Base-by-base conservation (phyloP, 2,797 vertebrate species). In the Sparus aurata region DNA sequence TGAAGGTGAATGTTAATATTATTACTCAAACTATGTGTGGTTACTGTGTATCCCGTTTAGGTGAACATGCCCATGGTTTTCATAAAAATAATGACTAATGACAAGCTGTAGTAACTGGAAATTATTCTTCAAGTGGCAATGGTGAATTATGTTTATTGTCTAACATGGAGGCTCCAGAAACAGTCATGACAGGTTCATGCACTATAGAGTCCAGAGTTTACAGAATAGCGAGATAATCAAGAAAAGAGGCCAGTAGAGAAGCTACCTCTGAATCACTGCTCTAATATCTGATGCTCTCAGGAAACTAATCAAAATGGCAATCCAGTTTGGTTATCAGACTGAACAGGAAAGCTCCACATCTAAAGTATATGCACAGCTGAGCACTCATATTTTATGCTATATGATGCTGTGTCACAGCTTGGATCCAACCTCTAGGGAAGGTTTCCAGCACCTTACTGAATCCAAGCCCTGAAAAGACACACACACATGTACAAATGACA, bases 391-490 rank as follows among this genome's bases (percentile, higher is more conserved):
- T 4, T n/a, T 12, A 34, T 34, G 12, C n/a, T 8, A 9, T 15
- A 12, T 25, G n/a, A 45, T 52, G 16, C 43, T 62, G 23, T 45
- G 8, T 47, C 27, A 27, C n/a, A 17, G 46, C 73, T 54, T 41
- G 41, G 30, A 16, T 57, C 45, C 46, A 41, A 67, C 41, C 27
- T 57, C 7, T 8, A 4, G 12, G 45, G 25, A 72, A 74, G 66
- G 73, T 80, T 74, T 46, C 74, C 70, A 77, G 74, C 69, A 73
- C 65, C 74, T 67, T 15, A 55, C 16, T 27, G 27, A 59, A 60
- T 46, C n/a, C 41, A 63, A 6, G 34, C 23, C 22, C 9, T 8
- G 34, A 25, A 61, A 25, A 61, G 16, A 63, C 2, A 46, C 5
- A 34, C 5, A 34, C 12, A 22, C 30, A 45, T 20, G 8, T 11